Conservation (phyloP, 2,797 vertebrate species). For the Sebastes matsubarae region DNA sequence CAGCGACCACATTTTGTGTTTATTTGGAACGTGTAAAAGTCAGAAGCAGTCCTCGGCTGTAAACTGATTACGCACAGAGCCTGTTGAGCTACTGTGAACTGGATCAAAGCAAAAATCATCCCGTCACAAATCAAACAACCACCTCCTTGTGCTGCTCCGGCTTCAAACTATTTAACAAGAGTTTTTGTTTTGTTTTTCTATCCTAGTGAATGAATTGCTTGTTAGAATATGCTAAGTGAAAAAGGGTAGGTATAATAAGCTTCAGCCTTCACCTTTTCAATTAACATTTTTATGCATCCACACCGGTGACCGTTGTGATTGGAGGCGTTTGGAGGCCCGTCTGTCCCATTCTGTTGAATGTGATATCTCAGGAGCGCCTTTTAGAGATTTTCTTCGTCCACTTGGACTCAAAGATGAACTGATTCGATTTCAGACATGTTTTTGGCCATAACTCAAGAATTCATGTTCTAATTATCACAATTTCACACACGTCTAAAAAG, state of each 20-base stretch:
- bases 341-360: not conserved
- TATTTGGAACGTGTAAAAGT: not conserved
- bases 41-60: not conserved
- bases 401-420: not conserved
- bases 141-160: not conserved
- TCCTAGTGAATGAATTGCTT: not conserved
- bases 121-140: conserved; percentile 5
- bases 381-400: not conserved
- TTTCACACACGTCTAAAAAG: too few relatives aligned
- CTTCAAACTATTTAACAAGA: conserved; percentile 4
- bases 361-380: not conserved
- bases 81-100: conserved; percentile 20
- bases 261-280: not conserved
- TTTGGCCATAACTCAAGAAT: too few relatives aligned
- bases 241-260: not conserved
- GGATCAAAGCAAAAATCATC: conserved; percentile 16
- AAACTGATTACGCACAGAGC: not conserved
- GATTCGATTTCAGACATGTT: not conserved
- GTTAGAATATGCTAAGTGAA: not conserved
- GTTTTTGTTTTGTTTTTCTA: not conserved
- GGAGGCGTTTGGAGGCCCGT: too few relatives aligned
- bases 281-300: not conserved
- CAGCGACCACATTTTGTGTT: not conserved
- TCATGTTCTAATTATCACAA: too few relatives aligned
- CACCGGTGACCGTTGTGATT: not conserved